Evolutionary conservation across 2,797 vertebrate species (phyloP), one percentile per base, ranked within the genome.

Genomic region (Chelon labrosus): DNA sequence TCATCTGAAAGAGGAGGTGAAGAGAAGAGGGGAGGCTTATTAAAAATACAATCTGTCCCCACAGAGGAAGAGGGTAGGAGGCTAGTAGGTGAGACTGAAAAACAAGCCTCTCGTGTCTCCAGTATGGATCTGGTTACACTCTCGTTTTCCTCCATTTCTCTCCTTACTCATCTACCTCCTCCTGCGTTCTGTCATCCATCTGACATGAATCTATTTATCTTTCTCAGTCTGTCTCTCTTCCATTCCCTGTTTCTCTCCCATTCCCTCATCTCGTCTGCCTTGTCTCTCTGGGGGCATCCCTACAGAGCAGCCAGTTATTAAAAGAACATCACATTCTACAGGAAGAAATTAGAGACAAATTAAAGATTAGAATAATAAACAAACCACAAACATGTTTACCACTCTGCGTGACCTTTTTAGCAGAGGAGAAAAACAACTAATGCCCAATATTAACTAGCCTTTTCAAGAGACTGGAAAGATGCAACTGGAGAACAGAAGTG

Each of bases 51-150:
- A 58, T 60, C 78, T 70, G 73, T 60, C 70, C 66, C 3, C 22
- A 49, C 47, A 73, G 61, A 72, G 41, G 77, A 82, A 69, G 53
- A 83, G 65, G 67, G 50, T 60, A 77, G 62, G 69, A 85, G 73
- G 69, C 72, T 73, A 64, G 77, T 72, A 88, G 89, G 90, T 90
- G 83, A 92, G 74, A 75, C 57, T 79, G 87, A 87, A 92, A 93
- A 89, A 73, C 76, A 85, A 89, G 85, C 73, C 82, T 77, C 84
- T 60, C n/a, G 65, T 82, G 74, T 75, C 83, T 73, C 69, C 57
- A 70, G 55, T 57, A 58, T 49, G 19, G 85, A 88, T 93, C 84
- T 87, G 80, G 89, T 91, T 93, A 85, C 87, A 68, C 76, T 82
- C 84, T 84, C 58, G 51, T 77, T 84, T 79, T 91, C 62, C 59